Conservation (phyloP, 2,113 vertebrate species). For the Leucopternis melanops region DNA sequence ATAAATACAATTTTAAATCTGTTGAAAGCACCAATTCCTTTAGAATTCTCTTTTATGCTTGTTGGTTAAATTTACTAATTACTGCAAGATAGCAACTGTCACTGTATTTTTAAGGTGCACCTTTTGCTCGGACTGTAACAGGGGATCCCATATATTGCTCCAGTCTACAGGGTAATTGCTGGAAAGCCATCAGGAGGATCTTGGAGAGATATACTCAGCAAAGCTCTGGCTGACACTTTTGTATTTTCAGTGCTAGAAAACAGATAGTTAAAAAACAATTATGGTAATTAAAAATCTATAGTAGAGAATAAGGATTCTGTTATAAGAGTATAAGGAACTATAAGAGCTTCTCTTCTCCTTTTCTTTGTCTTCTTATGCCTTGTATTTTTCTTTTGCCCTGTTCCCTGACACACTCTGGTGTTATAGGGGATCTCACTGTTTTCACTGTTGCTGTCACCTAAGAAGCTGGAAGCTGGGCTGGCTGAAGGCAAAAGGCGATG, state of each 20-base stretch:
- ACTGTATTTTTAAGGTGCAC: not conserved
- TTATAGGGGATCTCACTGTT: not conserved
- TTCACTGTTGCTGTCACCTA: not conserved
- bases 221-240: not conserved
- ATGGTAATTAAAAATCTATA: not conserved
- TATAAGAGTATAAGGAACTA: not conserved
- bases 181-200: not conserved
- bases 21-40: not conserved
- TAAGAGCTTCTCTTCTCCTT: not conserved
- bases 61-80: not conserved
- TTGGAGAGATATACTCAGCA: not conserved
- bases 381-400: not conserved
- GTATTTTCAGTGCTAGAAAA: not conserved
- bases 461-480: not conserved
- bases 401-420: not conserved
- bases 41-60: not conserved
- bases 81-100: not conserved
- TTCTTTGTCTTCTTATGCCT: not conserved
- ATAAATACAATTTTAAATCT: not conserved
- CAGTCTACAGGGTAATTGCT: not conserved
- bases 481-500: not conserved
- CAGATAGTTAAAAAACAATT: not conserved
- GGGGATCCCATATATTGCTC: not conserved
- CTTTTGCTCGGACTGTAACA: not conserved
- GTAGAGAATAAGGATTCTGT: not conserved